A percentile compares a stretch with the other conserved stretches of the same genome.
Evolutionary conservation across 2,797 vertebrate species (phyloP).

Genomic region (Ctenosaura bakeri): DNA sequence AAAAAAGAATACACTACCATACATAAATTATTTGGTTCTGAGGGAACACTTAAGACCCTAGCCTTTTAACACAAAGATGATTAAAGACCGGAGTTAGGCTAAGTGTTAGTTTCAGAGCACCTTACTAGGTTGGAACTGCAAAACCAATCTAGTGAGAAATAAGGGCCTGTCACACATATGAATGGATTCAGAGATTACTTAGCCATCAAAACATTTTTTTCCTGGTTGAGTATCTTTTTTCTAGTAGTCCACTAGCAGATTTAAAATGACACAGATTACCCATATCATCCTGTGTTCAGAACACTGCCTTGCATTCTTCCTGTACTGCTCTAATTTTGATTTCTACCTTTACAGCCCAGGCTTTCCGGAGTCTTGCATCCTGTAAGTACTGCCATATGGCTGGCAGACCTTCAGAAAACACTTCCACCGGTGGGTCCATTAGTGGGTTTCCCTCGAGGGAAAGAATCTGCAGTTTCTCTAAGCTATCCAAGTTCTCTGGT

Average conservation of each 20-base stretch:
- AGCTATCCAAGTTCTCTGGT: slow-evolving; percentile 70
- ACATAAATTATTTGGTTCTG: too few species aligned
- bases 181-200: not conserved
- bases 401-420: slow-evolving; percentile 63
- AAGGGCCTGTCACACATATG: too few species aligned
- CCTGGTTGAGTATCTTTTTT: not conserved
- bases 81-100: too few species aligned
- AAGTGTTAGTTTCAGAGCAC: too few species aligned
- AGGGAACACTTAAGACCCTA: too few species aligned
- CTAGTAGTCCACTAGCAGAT: not conserved
- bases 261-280: not conserved
- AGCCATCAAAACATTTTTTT: not conserved
- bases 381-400: slow-evolving; percentile 68
- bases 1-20: too few species aligned
- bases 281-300: not conserved
- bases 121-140: too few species aligned
- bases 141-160: too few species aligned
- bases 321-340: not conserved
- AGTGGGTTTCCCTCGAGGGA: slow-evolving; percentile 73
- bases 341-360: slow-evolving; percentile 68
- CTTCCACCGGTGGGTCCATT: slow-evolving; percentile 52
- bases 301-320: too few species aligned
- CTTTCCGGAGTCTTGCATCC: slow-evolving; percentile 37
- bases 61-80: too few species aligned
- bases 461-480: slow-evolving; percentile 69